phyloP scores from a whole-genome alignment of 2,113 vertebrate genomes.

The Oreochromis tanganicae region DNA sequence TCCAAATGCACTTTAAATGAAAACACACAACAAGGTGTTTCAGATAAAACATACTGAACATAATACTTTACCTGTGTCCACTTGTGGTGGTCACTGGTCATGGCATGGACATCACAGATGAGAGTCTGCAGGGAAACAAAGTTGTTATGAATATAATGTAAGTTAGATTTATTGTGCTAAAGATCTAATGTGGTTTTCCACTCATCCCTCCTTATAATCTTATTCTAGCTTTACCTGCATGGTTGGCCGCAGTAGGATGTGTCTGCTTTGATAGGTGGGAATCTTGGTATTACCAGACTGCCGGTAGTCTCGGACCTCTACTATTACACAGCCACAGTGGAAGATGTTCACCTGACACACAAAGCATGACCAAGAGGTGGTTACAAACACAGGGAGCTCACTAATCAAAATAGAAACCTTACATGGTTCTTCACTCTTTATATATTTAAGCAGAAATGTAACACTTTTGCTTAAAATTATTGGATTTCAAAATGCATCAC shows the following conservation, averaged over 20 bases:
- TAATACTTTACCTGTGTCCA: conserved; percentile 88
- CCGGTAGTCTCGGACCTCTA: conserved; percentile 94
- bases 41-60: not conserved
- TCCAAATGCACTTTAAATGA: not conserved
- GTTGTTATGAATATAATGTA: not conserved
- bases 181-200: not conserved
- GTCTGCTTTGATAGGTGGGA: conserved; percentile 89
- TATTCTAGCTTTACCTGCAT: conserved; percentile 82
- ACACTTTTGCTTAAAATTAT: not conserved
- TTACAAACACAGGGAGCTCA: not conserved
- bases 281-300: conserved; percentile 92
- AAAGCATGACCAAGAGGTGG: not conserved
- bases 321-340: conserved; percentile 96
- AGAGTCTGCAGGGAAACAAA: conserved; percentile 79
- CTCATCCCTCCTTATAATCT: not conserved
- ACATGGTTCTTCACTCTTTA: not conserved
- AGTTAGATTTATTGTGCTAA: not conserved
- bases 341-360: conserved; percentile 94
- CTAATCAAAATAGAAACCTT: not conserved
- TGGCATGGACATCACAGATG: conserved; percentile 95
- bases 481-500: not conserved
- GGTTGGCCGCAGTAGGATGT: conserved; percentile 92
- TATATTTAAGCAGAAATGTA: not conserved
- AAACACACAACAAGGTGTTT: not conserved
- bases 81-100: conserved; percentile 98